A percentile compares a stretch with the other conserved stretches of the same genome.
These are phyloP conservation scores for Zygaena filipendulae DNA, from an alignment of 2,888 invertebrate species.

Conservation along the genomic window DNA sequence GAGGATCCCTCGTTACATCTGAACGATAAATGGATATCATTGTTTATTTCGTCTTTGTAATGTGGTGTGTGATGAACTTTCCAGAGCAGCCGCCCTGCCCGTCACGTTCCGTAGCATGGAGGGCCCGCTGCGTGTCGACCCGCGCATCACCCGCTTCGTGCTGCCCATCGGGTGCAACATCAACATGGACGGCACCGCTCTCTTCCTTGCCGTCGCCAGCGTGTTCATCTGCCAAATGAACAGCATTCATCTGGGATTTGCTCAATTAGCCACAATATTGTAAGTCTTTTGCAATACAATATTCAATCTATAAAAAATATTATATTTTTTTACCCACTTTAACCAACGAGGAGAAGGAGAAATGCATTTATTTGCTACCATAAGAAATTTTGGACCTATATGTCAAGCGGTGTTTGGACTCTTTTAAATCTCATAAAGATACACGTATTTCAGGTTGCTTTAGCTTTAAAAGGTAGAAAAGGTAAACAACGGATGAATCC, in stretches of 20 bases:
- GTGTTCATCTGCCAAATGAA: conserved; percentile 93
- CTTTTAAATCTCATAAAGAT: too few relatives aligned
- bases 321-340: not conserved
- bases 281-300: conserved; percentile 42
- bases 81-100: conserved; percentile 87
- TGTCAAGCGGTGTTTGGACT: too few relatives aligned
- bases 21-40: too few relatives aligned
- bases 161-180: conserved; percentile 92
- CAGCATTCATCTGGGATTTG: conserved; percentile 79
- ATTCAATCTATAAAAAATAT: too few relatives aligned
- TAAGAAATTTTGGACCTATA: too few relatives aligned
- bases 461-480: too few relatives aligned
- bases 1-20: too few relatives aligned
- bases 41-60: too few relatives aligned
- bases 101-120: conserved; percentile 89
- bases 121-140: conserved; percentile 82
- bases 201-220: conserved; percentile 91
- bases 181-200: conserved; percentile 92
- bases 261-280: conserved; percentile 90
- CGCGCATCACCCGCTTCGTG: conserved; percentile 86
- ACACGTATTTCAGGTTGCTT: too few relatives aligned
- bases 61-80: too few relatives aligned
- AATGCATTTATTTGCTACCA: too few relatives aligned
- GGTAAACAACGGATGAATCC: too few relatives aligned
- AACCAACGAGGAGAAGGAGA: not conserved